These are phyloP conservation scores for Hylyphantes graminicola DNA, from an alignment of 1,140 invertebrate species.

Conservation along the genomic window DNA sequence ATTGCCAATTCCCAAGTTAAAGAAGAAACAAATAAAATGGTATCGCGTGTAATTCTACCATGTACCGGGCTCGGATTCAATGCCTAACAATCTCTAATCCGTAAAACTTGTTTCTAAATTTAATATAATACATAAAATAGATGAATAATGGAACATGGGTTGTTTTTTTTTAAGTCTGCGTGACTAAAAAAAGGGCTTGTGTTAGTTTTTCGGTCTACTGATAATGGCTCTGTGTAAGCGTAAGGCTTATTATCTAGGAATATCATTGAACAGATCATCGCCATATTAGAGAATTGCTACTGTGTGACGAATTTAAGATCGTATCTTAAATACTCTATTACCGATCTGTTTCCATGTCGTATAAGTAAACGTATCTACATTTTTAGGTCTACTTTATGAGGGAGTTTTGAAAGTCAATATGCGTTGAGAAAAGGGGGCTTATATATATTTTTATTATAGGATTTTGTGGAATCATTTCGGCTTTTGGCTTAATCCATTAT, in stretches of 20 bases:
- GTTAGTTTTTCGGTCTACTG: conserved; percentile 54
- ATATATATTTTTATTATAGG: no score
- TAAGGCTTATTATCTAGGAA: conserved; percentile 44
- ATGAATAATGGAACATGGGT: conserved; percentile 60
- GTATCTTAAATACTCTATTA: background rate
- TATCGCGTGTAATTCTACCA: conserved; percentile 54
- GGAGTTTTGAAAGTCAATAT: no score
- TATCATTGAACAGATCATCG: conserved; percentile 50
- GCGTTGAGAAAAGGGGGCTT: no score
- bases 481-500: no score
- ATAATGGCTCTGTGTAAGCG: conserved; percentile 41
- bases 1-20: conserved; percentile 31
- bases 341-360: no score
- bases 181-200: conserved; percentile 55
- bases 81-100: conserved; percentile 58
- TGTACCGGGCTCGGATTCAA: conserved; percentile 49
- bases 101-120: conserved; percentile 60
- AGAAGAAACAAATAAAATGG: conserved; percentile 25
- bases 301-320: conserved; percentile 14
- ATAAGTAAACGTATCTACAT: no score
- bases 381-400: no score
- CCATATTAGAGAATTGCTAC: conserved; percentile 47
- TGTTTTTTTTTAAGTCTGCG: conserved; percentile 55
- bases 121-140: conserved; percentile 59
- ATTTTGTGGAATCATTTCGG: no score